Conservation (phyloP, 1,140 invertebrate genomes). For the Drosophila ogumai region DNA sequence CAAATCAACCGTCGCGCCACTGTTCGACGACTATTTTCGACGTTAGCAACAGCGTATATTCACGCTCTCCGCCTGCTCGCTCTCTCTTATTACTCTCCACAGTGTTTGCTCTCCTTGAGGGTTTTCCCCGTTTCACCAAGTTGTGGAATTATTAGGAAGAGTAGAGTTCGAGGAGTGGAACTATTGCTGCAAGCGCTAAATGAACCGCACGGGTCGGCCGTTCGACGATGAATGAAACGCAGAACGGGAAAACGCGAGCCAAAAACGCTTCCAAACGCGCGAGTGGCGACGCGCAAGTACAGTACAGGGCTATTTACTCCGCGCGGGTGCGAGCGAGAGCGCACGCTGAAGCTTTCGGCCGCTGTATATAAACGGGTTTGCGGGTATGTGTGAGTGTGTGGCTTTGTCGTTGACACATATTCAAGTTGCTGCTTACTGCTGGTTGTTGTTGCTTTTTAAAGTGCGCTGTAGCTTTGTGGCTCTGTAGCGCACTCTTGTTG, state of each 20-base stretch:
- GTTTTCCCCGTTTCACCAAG: slow-evolving; percentile 47
- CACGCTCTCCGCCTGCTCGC: slow-evolving; percentile 26
- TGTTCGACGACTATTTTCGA: slow-evolving; percentile 72
- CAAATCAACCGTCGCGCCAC: slow-evolving; percentile 62
- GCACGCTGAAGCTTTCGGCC: slow-evolving; percentile 57
- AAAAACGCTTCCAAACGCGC: slow-evolving; percentile 52
- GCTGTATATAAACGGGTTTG: slow-evolving; percentile 51
- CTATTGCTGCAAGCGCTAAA: slow-evolving; percentile 53
- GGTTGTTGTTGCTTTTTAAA: slow-evolving; percentile 44
- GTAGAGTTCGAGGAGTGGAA: slow-evolving; percentile 10
- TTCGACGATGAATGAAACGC: slow-evolving; percentile 70
- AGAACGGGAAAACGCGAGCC: slow-evolving; percentile 67
- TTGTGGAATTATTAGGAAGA: slow-evolving; percentile 25
- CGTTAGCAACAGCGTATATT: slow-evolving; percentile 73
- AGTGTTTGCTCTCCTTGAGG: slow-evolving; percentile 58
- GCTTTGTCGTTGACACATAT: slow-evolving; percentile 82
- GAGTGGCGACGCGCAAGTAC: slow-evolving; percentile 56
- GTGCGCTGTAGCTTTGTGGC: slow-evolving; percentile 61
- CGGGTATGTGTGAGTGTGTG: slow-evolving; percentile 29
- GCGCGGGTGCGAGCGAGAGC: slow-evolving; percentile 29
- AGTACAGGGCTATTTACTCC: slow-evolving; percentile 46
- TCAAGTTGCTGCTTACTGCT: slow-evolving; percentile 66
- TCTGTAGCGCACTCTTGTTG: slow-evolving; percentile 55
- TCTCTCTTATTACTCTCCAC: slow-evolving; percentile 24
- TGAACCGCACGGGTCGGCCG: slow-evolving; percentile 69